These are phyloP conservation scores for Sussaba pulchella DNA, from an alignment of 2,888 invertebrate genomes.

Conservation along the genomic window DNA sequence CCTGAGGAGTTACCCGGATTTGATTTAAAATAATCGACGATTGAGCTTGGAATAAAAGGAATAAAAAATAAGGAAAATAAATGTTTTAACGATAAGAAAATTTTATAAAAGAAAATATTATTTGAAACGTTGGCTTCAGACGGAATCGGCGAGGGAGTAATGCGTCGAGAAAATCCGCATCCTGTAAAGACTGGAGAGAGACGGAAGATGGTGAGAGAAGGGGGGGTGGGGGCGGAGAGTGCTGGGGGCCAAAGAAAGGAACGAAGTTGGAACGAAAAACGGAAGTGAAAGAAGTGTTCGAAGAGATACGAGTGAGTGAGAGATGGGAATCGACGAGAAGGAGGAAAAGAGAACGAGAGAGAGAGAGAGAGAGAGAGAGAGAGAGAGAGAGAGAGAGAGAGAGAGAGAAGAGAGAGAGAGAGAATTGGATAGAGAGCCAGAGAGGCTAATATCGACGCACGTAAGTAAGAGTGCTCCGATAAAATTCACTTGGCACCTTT, in stretches of 20 bases:
- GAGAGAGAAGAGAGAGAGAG: constrained; percentile 19
- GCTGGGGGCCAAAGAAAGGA: not conserved
- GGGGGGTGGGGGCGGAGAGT: no score
- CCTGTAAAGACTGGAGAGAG: not conserved
- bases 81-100: not conserved
- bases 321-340: no score
- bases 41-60: not conserved
- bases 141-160: not conserved
- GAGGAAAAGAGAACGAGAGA: constrained; percentile 12
- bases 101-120: constrained; percentile 3
- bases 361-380: constrained; percentile 17
- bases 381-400: constrained; percentile 16
- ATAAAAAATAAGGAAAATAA: not conserved
- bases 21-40: not conserved
- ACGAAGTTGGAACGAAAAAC: constrained; percentile 19
- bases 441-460: constrained; percentile 61
- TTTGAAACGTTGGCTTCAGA: not conserved
- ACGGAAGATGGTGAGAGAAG: not conserved
- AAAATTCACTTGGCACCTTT: constrained; percentile 70
- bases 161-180: constrained; percentile 4
- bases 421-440: constrained; percentile 1
- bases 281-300: constrained; percentile 10
- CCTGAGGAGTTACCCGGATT: not conserved
- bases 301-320: not conserved
- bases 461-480: constrained; percentile 66